phyloP scores from a whole-genome alignment of 37 sponge, comb jelly and placozoan genomes.

The Spongilla lacustris region DNA sequence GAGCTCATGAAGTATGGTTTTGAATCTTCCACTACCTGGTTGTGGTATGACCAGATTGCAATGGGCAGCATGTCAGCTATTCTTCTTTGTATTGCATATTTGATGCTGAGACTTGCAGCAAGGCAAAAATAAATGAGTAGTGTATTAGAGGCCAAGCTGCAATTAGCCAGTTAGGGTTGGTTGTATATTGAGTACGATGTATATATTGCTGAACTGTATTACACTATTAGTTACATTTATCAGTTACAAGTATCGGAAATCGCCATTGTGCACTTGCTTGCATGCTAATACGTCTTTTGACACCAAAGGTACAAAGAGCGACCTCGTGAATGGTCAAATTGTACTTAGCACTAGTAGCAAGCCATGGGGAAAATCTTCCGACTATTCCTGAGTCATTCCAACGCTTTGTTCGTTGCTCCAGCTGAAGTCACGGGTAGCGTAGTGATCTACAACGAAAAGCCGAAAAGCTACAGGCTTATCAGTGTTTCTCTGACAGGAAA shows the following conservation, averaged over 20 bases:
- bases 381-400: neutral
- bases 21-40: constrained; percentile 14
- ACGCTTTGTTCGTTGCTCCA: neutral
- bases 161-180: too few species aligned
- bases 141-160: too few species aligned
- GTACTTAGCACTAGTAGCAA: neutral
- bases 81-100: constrained; percentile 25
- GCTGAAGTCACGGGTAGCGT: neutral
- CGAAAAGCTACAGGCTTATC: neutral
- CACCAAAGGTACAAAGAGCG: neutral
- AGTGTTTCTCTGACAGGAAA: neutral
- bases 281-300: too few species aligned
- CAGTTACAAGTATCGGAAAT: too few species aligned
- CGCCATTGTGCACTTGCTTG: too few species aligned
- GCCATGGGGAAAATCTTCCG: neutral
- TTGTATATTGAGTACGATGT: too few species aligned
- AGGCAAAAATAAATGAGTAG: constrained; percentile 65
- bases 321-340: neutral
- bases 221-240: too few species aligned
- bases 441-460: neutral
- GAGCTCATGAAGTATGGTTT: constrained; percentile 10
- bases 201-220: too few species aligned
- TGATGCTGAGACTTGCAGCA: constrained; percentile 38
- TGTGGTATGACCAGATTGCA: constrained; percentile 61
- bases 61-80: constrained; percentile 10